A percentile compares a stretch with the other conserved stretches of the same genome.
Evolutionary conservation across 2,113 vertebrate genomes (phyloP).

Genomic region (Capreolus pygargus): DNA sequence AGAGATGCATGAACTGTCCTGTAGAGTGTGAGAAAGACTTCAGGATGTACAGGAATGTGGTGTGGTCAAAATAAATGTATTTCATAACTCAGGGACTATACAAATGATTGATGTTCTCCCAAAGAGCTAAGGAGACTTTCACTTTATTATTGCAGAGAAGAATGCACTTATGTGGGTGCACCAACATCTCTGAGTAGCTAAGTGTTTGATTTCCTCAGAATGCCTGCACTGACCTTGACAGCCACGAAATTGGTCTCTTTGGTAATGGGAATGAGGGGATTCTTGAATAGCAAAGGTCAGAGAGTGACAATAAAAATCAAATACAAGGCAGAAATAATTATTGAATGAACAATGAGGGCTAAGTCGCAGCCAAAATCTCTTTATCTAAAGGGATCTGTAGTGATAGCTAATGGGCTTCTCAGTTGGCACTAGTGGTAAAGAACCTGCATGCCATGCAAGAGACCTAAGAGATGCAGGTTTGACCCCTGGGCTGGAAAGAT

Average conservation of each 20-base stretch:
- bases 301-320: not conserved
- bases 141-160: not conserved
- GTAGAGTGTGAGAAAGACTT: not conserved
- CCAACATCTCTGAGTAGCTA: not conserved
- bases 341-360: not conserved
- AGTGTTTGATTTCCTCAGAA: not conserved
- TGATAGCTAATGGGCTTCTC: not conserved
- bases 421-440: not conserved
- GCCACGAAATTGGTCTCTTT: not conserved
- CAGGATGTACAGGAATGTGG: not conserved
- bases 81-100: not conserved
- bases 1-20: not conserved
- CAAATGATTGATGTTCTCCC: not conserved
- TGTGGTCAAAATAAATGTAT: not conserved
- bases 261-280: not conserved
- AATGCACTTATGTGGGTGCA: not conserved
- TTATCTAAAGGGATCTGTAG: not conserved
- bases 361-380: not conserved
- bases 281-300: not conserved
- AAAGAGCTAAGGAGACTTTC: not conserved
- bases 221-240: not conserved
- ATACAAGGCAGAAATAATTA: not conserved
- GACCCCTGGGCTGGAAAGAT: not conserved
- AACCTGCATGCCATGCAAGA: not conserved
- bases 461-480: not conserved